Evolutionary conservation across 1,140 invertebrate species (phyloP).

Genomic region (Choristoneura fumiferana): DNA sequence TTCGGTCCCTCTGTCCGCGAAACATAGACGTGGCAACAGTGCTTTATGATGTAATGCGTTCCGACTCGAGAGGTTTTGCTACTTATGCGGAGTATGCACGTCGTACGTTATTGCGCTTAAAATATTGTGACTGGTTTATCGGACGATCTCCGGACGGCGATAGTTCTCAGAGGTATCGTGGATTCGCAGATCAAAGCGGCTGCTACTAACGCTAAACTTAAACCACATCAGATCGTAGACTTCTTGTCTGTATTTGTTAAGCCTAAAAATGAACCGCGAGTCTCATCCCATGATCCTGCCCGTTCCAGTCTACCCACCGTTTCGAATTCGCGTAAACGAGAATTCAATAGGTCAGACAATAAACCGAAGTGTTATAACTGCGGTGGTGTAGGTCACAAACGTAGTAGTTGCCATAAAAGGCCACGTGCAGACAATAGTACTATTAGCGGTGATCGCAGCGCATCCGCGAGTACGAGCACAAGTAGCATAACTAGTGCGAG

Average conservation of each 20-base stretch:
- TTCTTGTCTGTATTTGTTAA: conserved; percentile 20
- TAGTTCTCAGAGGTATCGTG: conserved; percentile 13
- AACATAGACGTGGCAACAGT: conserved; percentile 18
- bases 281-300: background rate
- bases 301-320: background rate
- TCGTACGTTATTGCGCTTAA: conserved; percentile 1
- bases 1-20: conserved; percentile 21
- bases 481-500: background rate
- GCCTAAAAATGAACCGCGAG: background rate
- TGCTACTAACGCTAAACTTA: conserved; percentile 20
- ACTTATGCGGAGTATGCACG: conserved; percentile 25
- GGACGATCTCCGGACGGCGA: conserved; percentile 14
- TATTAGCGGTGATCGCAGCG: background rate
- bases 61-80: conserved; percentile 16
- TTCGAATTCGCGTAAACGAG: background rate
- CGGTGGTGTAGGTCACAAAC: background rate
- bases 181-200: conserved; percentile 19
- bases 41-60: conserved; percentile 25
- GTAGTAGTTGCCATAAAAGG: background rate
- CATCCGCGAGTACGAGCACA: no score
- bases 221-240: conserved; percentile 4
- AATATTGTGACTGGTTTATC: conserved; percentile 8
- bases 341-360: background rate
- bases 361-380: background rate
- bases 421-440: background rate